Base-by-base conservation (phyloP, 2,797 vertebrate species). In the Parambassis ranga region DNA sequence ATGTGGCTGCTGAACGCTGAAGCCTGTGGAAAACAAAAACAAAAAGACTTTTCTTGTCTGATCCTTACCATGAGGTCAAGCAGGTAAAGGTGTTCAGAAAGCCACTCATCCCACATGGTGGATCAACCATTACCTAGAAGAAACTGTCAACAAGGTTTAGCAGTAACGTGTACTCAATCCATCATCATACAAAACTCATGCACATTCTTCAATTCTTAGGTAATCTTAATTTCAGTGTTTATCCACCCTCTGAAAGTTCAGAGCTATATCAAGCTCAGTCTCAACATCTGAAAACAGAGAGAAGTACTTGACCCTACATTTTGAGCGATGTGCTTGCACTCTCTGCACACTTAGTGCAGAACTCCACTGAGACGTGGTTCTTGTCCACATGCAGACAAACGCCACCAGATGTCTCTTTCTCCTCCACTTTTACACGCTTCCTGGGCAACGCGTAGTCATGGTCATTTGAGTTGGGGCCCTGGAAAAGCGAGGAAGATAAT, bases 61-160 rank as follows among this genome's bases (percentile, higher is more conserved):
- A 95, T 97, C 95, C 96, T 98, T 97, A 99, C 96, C 97, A 98
- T 95, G 94, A 95, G 93, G 95, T 92, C 94, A 94, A 90, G 95
- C 92, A 93, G 95, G 89, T 91, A 93, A 92, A 93, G 95, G 90
- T 92, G 94, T 92, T 95, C 95, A 95, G 94, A 94, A 93, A 96
- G 93, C 95, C 94, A 92, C 88, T 94, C 95, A 94, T 92, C 94
- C 94, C 92, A 92, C 94, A 94, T 93, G 95, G 95, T 90, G 94
- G 93, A 94, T 91, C 95, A 96, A 96, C 92, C 95, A 82, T 71
- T 77, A 98, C 96, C 96, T 99, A 98, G 96, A 96, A 98, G 92
- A 98, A 99, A 98, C 96, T 98, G 94, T 95, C 95, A 95, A 98
- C 94, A 98, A 91, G 86, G 94, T 98, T 99, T 98, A 99, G 95